These are phyloP conservation scores for Torymus texanus DNA, from an alignment of 2,888 invertebrate genomes.

Conservation along the genomic window DNA sequence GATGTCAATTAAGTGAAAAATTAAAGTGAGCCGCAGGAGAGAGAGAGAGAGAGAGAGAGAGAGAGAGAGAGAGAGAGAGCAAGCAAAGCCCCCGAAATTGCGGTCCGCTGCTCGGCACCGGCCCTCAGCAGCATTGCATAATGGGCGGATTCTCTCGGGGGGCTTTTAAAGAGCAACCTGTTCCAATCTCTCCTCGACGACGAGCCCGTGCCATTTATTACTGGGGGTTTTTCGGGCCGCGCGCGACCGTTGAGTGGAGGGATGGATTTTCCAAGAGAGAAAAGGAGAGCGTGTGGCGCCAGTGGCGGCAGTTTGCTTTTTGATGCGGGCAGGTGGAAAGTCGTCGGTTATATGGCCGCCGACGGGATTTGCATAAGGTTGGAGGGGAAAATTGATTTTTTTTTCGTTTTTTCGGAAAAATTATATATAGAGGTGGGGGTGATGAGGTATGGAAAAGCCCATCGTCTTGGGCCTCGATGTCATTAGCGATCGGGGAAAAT, in stretches of 20 bases:
- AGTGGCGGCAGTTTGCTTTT: constrained; percentile 4
- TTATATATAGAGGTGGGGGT: no score
- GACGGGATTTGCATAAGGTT: constrained; percentile 26
- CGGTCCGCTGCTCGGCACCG: background rate
- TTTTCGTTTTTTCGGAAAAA: no score
- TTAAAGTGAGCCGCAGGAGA: constrained; percentile 45
- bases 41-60: no score
- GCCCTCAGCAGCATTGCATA: background rate
- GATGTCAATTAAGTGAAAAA: constrained; percentile 51
- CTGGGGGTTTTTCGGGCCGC: background rate
- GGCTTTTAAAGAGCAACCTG: constrained; percentile 37
- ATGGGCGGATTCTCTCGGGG: background rate
- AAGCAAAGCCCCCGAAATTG: no score
- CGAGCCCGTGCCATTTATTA: constrained; percentile 24
- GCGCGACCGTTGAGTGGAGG: background rate
- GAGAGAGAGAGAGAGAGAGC: no score
- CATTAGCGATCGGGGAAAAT: no score
- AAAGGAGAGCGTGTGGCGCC: background rate
- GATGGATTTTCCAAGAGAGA: background rate
- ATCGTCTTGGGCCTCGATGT: no score
- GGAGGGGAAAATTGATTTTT: background rate
- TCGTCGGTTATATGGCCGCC: background rate
- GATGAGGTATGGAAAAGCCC: no score
- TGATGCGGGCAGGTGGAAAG: constrained; percentile 18
- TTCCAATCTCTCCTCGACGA: constrained; percentile 10